A percentile compares a stretch with the other conserved stretches of the same genome.
phyloP scores from a whole-genome alignment of 2,797 vertebrate species.

The Phaenicophaeus curvirostris region DNA sequence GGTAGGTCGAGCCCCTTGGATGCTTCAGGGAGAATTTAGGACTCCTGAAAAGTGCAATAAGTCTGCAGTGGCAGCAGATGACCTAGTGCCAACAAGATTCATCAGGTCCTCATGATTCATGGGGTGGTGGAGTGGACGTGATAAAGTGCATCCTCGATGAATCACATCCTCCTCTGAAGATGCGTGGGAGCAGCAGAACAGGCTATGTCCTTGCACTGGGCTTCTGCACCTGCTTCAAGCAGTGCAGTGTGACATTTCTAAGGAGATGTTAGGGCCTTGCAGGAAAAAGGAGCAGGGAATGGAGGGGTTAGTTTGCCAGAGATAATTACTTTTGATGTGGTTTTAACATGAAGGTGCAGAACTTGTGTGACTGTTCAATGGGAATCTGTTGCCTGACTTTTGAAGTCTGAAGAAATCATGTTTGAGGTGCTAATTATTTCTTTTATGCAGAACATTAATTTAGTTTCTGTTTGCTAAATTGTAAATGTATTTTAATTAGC shows the following conservation, averaged over 20 bases:
- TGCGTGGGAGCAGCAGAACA: neutral
- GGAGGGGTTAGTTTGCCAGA: neutral
- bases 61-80: neutral
- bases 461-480: neutral
- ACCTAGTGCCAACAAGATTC: neutral
- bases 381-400: neutral
- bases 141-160: neutral
- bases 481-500: neutral
- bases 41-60: rapidly evolving
- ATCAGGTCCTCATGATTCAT: neutral
- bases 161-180: neutral
- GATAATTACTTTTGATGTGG: rapidly evolving
- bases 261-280: neutral
- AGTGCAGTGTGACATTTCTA: rapidly evolving
- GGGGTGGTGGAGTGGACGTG: neutral
- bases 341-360: neutral
- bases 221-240: neutral
- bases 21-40: rapidly evolving
- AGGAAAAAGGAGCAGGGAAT: neutral
- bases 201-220: neutral
- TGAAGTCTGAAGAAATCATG: neutral
- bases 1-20: rapidly evolving
- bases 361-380: rapidly evolving
- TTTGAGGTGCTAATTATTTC: neutral
- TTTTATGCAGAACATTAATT: neutral